Evolutionary conservation across 2,797 vertebrate species (phyloP).

Genomic region (Allobates femoralis): DNA sequence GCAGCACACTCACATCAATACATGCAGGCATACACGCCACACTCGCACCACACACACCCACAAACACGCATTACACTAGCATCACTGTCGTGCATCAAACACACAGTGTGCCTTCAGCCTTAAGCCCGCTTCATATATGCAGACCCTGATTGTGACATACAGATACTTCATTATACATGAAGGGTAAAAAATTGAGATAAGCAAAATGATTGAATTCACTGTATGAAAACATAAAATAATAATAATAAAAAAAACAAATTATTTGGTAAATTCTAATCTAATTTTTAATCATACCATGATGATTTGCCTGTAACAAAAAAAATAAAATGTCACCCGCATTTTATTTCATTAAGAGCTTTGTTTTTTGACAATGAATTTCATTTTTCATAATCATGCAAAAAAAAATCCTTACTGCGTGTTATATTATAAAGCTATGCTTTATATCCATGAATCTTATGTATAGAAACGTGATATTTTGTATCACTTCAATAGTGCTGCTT

Average conservation of each 20-base stretch:
- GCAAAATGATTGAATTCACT: no score
- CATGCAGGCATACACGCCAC: no score
- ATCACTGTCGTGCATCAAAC: no score
- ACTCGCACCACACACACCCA: no score
- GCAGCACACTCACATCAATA: no score
- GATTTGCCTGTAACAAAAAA: neutral
- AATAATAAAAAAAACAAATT: neutral
- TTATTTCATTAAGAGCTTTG: constrained; percentile 32
- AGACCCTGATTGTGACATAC: no score
- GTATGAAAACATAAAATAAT: no score
- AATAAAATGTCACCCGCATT: neutral
- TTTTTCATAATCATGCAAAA: constrained; percentile 18
- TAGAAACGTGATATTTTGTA: constrained; percentile 38
- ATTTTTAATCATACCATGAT: neutral
- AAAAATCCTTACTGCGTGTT: neutral
- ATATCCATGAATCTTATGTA: constrained; percentile 27
- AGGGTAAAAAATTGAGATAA: no score
- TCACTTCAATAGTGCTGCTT: constrained; percentile 19
- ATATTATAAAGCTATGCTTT: constrained; percentile 1
- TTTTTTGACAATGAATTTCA: constrained; percentile 28
- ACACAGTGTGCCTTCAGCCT: no score
- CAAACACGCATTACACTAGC: no score
- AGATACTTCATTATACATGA: no score
- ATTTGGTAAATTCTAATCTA: neutral
- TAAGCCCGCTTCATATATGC: no score